These are phyloP conservation scores for Azemiops feae DNA, from an alignment of 2,113 vertebrate species.

Conservation along the genomic window DNA sequence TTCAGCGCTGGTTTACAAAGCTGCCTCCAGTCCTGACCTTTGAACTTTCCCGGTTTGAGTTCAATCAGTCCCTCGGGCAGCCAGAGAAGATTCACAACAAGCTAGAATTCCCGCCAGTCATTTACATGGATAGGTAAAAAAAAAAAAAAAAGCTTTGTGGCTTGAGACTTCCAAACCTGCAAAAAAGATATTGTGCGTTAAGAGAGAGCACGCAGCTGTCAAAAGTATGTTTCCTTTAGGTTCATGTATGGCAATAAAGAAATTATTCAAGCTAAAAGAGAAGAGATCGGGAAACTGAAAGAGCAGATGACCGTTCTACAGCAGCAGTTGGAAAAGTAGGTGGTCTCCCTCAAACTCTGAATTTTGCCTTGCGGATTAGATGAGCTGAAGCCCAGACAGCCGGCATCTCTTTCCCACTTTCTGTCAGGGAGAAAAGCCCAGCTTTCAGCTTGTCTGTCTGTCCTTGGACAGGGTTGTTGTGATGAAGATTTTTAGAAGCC, in stretches of 20 bases:
- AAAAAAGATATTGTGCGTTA: background rate
- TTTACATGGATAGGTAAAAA: constrained; percentile 96
- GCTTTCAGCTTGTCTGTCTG: background rate
- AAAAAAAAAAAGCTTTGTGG: background rate
- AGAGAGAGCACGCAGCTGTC: rapidly evolving
- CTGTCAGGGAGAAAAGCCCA: background rate
- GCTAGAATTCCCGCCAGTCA: constrained; percentile 90
- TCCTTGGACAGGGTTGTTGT: background rate
- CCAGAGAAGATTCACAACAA: constrained; percentile 98
- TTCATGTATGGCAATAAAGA: constrained; percentile 90
- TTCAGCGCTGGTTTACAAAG: constrained; percentile 94
- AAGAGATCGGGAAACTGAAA: constrained; percentile 81
- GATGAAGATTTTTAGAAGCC: background rate
- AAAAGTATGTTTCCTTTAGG: constrained; percentile 61
- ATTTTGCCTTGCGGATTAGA: too few relatives aligned
- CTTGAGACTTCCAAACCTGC: background rate
- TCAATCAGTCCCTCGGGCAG: constrained; percentile 95
- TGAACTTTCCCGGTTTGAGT: constrained; percentile 96
- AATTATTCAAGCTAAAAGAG: constrained; percentile 81
- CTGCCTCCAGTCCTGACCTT: constrained; percentile 95
- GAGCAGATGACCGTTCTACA: constrained; percentile 81
- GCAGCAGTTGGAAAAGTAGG: constrained; percentile 88
- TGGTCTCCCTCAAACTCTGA: background rate
- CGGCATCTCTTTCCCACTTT: background rate
- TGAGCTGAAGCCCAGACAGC: background rate